These are phyloP conservation scores for Varanus komodoensis DNA, from an alignment of 2,113 vertebrate species.

Conservation along the genomic window DNA sequence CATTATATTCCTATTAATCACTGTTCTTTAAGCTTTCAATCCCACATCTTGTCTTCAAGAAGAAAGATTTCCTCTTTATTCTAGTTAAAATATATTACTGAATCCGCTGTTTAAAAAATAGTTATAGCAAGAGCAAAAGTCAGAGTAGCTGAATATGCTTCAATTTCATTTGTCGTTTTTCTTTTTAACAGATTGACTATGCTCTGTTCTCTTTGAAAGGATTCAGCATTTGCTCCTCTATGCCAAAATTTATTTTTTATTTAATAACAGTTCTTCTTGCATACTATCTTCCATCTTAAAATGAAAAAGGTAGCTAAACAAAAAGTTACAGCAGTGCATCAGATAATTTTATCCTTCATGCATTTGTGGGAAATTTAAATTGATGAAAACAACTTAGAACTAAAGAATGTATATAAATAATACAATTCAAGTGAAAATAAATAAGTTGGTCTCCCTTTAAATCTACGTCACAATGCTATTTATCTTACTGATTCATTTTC, in stretches of 20 bases:
- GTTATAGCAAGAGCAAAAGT: conserved; percentile 34
- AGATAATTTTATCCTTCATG: neutral
- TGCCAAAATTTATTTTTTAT: neutral
- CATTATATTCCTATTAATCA: conserved; percentile 27
- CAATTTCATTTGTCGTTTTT: neutral
- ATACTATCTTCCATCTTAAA: conserved; percentile 6
- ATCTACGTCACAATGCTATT: neutral
- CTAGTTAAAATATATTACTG: neutral
- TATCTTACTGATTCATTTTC: neutral
- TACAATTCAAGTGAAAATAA: neutral
- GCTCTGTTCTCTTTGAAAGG: conserved; percentile 33
- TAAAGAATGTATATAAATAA: neutral
- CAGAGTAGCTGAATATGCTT: conserved; percentile 23
- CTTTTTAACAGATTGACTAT: neutral
- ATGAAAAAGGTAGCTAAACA: conserved; percentile 1
- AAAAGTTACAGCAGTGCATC: neutral
- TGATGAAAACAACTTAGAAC: conserved; percentile 3
- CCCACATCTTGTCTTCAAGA: neutral
- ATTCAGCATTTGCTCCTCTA: neutral
- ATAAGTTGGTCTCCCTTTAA: neutral
- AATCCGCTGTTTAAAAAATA: conserved; percentile 19
- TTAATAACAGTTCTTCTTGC: conserved; percentile 34
- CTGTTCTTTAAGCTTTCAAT: conserved; percentile 34
- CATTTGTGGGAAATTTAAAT: neutral
- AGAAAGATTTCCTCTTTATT: conserved; percentile 39